These are phyloP conservation scores for Chrysaora quinquecirrha DNA, from an alignment of 30 jellyfish, hydroid and myxozoan genomes.

Conservation along the genomic window DNA sequence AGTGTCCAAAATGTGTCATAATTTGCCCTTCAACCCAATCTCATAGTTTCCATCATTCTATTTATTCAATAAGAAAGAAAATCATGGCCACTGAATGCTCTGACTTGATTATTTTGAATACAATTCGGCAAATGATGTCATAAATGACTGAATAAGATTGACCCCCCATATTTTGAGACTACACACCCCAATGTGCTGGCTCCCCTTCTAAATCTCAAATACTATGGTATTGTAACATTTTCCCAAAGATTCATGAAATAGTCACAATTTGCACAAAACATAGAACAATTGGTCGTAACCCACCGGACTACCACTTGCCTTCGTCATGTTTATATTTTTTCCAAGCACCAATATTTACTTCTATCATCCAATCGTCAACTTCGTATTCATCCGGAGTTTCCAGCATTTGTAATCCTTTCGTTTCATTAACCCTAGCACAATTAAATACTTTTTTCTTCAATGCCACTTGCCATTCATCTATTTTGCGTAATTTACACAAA, in stretches of 20 bases:
- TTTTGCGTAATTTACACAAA: too few species aligned
- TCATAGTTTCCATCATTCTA: neutral
- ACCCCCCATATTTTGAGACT: neutral
- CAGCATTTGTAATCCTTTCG: too few species aligned
- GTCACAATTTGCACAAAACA: conserved; percentile 20
- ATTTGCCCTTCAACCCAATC: neutral
- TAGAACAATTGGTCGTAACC: conserved; percentile 13
- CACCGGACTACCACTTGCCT: conserved; percentile 28
- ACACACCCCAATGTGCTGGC: conserved; percentile 11
- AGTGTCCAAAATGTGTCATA: conserved; percentile 3
- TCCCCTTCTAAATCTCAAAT: conserved; percentile 3
- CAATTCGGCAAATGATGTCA: conserved; percentile 3
- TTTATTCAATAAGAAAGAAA: conserved; percentile 1
- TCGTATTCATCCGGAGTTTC: too few species aligned
- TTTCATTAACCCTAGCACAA: too few species aligned
- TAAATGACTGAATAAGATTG: neutral
- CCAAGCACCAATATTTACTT: too few species aligned
- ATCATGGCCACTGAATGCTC: neutral
- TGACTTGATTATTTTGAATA: conserved; percentile 1
- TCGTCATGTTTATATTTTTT: too few species aligned
- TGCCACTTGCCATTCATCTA: too few species aligned
- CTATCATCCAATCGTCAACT: too few species aligned
- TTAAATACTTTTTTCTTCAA: too few species aligned
- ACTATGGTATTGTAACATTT: conserved; percentile 4
- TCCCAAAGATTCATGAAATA: conserved; percentile 10